Percentiles rank a stretch among this genome's conserved stretches.
Conservation (phyloP, 2,113 vertebrate species). For the Clupea harengus region DNA sequence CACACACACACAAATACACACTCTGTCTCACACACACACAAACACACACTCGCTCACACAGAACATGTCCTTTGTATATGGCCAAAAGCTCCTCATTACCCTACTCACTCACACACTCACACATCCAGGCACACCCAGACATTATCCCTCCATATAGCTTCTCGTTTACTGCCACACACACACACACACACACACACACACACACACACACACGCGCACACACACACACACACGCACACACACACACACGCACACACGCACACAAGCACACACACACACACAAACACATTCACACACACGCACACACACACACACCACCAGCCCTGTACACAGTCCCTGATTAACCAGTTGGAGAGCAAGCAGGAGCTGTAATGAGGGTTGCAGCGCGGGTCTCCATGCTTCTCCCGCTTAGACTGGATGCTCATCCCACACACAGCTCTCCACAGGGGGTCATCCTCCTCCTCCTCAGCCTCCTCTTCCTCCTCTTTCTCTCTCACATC, state of each 20-base stretch:
- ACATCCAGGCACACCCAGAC: too few relatives aligned
- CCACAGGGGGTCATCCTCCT: constrained; percentile 51
- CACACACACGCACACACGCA: constrained; percentile 28
- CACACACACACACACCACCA: constrained; percentile 34
- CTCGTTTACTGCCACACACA: background rate
- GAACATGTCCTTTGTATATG: too few relatives aligned
- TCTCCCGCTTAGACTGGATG: background rate
- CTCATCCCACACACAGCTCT: constrained; percentile 30
- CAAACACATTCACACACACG: constrained; percentile 41
- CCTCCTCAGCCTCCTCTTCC: constrained; percentile 41
- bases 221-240: background rate
- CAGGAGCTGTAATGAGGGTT: constrained; percentile 55
- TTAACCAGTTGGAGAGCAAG: constrained; percentile 54
- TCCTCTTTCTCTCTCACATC: background rate
- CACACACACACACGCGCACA: background rate
- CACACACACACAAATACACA: too few relatives aligned
- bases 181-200: background rate
- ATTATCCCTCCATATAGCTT: too few relatives aligned
- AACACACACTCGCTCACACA: too few relatives aligned
- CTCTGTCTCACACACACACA: too few relatives aligned
- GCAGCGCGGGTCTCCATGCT: constrained; percentile 25
- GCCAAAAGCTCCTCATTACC: too few relatives aligned
- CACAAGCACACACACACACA: constrained; percentile 26
- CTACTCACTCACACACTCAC: too few relatives aligned
- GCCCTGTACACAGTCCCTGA: constrained; percentile 45